phyloP scores from a whole-genome alignment of 2,113 vertebrate genomes.

The Heptranchias perlo region DNA sequence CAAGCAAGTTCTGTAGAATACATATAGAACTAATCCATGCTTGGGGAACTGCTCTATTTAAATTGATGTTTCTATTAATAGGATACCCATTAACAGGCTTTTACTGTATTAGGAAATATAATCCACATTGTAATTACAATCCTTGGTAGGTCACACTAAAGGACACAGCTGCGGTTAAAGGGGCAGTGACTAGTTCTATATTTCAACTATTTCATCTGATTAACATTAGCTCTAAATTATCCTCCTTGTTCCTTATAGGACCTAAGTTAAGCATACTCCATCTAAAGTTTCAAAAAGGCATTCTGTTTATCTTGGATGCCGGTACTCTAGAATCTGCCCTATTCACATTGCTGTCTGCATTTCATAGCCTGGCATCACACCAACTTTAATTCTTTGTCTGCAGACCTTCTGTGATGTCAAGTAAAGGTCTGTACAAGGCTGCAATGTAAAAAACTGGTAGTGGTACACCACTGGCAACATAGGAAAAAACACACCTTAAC shows the following conservation, averaged over 20 bases:
- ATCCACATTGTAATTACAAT: constrained; percentile 26
- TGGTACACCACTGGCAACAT: too few relatives aligned
- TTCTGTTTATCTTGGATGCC: background rate
- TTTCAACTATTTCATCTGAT: constrained; percentile 7
- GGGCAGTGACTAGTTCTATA: background rate
- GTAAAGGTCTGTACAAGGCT: background rate
- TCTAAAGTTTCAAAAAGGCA: background rate
- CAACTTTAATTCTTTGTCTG: background rate
- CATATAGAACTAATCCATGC: background rate
- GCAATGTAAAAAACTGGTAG: background rate
- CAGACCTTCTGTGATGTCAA: background rate
- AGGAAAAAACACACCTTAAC: too few relatives aligned
- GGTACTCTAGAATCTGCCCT: too few relatives aligned
- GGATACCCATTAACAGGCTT: background rate
- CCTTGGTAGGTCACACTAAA: background rate
- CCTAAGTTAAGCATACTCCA: background rate
- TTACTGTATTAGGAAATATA: constrained; percentile 31
- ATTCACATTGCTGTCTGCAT: background rate
- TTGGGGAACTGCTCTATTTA: background rate
- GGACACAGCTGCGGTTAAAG: background rate
- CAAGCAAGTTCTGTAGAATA: background rate
- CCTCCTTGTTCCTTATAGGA: background rate
- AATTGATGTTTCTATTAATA: constrained; percentile 22
- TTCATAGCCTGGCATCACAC: background rate
- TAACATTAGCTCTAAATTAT: background rate